Evolutionary conservation across 2,113 vertebrate species (phyloP).

Genomic region (Carlito syrichta): DNA sequence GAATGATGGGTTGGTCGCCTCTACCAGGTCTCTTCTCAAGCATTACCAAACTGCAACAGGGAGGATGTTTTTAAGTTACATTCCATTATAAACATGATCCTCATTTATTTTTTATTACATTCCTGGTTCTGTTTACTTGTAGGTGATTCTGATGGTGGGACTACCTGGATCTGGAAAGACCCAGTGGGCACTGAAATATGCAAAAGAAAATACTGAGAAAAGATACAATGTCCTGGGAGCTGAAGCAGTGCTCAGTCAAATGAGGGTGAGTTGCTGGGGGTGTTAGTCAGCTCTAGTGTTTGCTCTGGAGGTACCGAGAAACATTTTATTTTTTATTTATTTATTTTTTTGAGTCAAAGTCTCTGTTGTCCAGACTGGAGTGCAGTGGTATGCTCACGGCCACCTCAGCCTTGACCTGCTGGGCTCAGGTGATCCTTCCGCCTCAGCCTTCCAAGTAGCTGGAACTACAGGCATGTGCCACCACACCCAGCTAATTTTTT

Average conservation of each 20-base stretch:
- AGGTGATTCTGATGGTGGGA: constrained; percentile 93
- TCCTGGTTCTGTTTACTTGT: neutral
- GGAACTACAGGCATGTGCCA: no score
- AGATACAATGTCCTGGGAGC: constrained; percentile 87
- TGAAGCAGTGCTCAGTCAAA: constrained; percentile 86
- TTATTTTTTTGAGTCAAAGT: no score
- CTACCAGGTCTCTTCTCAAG: neutral
- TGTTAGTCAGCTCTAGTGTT: neutral
- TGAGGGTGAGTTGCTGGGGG: constrained; percentile 82
- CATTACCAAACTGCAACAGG: neutral
- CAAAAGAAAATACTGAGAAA: constrained; percentile 86
- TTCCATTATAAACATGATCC: neutral
- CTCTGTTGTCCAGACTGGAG: no score
- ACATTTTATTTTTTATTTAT: no score
- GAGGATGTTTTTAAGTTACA: neutral
- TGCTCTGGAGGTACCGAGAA: neutral
- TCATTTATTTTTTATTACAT: neutral
- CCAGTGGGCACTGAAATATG: constrained; percentile 86
- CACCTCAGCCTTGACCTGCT: no score
- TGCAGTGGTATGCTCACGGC: no score
- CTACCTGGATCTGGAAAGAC: constrained; percentile 92
- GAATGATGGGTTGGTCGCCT: neutral
- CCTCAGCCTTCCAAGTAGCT: no score
- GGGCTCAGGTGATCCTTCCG: no score
- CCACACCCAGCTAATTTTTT: no score